phyloP scores from a whole-genome alignment of 1,140 invertebrate species.

The Drosophila melanogaster region Release_6_plus_ISO1_MT NT_037436.4:2476501-2477000 shows the following conservation, averaged over 20 bases:
- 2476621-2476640: conserved; percentile 68
- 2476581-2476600: conserved; percentile 88
- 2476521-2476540: conserved; percentile 89
- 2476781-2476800: conserved; percentile 86
- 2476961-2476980: conserved; percentile 71
- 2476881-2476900: conserved; percentile 85
- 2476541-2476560: conserved; percentile 91
- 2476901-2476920: conserved; percentile 86
- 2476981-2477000: conserved; percentile 89
- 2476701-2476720: conserved; percentile 80
- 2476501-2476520: conserved; percentile 87
- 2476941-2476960: conserved; percentile 63
- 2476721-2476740: conserved; percentile 54
- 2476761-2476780: conserved; percentile 84
- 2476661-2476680: conserved; percentile 61
- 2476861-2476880: conserved; percentile 75
- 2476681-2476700: conserved; percentile 62
- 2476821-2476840: conserved; percentile 86
- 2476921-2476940: conserved; percentile 67
- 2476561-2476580: conserved; percentile 90
- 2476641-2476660: conserved; percentile 89
- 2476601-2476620: conserved; percentile 85
- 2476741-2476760: conserved; percentile 61
- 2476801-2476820: conserved; percentile 85
- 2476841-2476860: conserved; percentile 80